Percentiles rank a stretch among this genome's conserved stretches.
These are phyloP conservation scores for Pangasius djambal DNA, from an alignment of 2,797 vertebrate genomes.

Conservation along the genomic window DNA sequence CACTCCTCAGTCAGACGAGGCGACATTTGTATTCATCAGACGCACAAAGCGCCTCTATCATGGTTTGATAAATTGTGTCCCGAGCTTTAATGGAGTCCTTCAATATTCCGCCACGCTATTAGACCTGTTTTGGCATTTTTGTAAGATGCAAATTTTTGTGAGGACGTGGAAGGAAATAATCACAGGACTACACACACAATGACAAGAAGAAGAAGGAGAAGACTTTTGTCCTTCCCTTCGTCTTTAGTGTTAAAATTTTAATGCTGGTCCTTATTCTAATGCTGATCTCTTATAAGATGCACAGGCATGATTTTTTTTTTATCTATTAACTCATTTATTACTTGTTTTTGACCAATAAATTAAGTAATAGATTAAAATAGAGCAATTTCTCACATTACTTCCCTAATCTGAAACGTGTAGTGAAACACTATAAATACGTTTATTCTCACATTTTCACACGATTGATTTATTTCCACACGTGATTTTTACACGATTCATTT, in stretches of 20 bases:
- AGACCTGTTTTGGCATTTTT: background rate
- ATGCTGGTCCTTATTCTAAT: background rate
- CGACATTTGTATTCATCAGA: constrained; percentile 14
- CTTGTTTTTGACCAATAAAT: too few species aligned
- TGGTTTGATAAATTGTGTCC: background rate
- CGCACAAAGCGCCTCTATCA: background rate
- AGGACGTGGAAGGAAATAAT: background rate
- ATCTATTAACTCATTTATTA: background rate
- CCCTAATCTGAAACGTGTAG: too few species aligned
- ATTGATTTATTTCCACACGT: background rate
- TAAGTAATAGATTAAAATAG: background rate
- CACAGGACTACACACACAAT: too few species aligned
- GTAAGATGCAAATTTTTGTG: background rate
- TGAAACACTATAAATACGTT: background rate
- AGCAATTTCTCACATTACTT: background rate
- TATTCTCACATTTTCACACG: background rate
- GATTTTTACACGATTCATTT: background rate
- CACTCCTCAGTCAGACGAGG: constrained; percentile 1
- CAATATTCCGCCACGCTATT: background rate
- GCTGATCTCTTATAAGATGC: background rate
- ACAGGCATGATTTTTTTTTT: background rate
- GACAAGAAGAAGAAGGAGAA: background rate
- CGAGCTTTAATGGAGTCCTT: background rate
- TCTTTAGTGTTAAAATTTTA: background rate
- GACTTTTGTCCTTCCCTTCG: background rate